These are phyloP conservation scores for Perizoma affinitatum DNA, from an alignment of 2,888 invertebrate species.

Conservation along the genomic window DNA sequence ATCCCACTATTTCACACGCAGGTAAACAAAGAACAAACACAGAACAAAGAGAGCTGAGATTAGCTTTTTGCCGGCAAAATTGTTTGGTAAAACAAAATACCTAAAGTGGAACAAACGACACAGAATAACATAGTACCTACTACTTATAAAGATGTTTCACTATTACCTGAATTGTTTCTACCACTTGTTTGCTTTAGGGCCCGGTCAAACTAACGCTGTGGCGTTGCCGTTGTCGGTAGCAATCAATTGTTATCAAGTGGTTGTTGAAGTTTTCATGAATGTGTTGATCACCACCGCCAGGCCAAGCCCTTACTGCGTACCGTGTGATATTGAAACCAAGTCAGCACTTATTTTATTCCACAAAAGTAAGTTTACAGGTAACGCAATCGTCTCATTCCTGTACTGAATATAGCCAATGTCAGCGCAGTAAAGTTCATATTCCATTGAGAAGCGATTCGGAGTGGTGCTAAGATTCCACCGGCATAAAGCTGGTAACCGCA, in stretches of 20 bases:
- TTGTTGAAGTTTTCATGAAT: no score
- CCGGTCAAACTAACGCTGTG: no score
- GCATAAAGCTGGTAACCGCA: conserved; percentile 26
- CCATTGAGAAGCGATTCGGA: conserved; percentile 2
- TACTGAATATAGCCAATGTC: conserved; percentile 1
- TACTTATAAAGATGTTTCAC: conserved; percentile 1
- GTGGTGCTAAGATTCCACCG: conserved; percentile 11
- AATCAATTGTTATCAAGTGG: no score
- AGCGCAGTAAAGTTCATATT: conserved; percentile 15
- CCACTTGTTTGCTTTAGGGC: no score
- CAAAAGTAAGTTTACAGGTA: no score
- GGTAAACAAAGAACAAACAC: conserved; percentile 22
- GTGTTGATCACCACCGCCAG: no score
- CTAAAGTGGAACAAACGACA: conserved; percentile 22
- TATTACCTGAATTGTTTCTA: neutral
- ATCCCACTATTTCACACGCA: conserved; percentile 17
- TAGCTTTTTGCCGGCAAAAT: conserved; percentile 45
- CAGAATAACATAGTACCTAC: conserved; percentile 1
- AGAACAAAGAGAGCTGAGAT: conserved; percentile 36
- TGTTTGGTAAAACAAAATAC: conserved; percentile 32
- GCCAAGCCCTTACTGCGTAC: no score
- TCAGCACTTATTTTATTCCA: no score
- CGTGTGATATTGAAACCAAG: no score
- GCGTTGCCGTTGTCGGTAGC: no score
- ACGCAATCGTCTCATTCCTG: neutral